Percentiles rank a stretch among this genome's conserved stretches.
Conservation (phyloP, 2,113 vertebrate species). For the Grammomys surdaster region DNA sequence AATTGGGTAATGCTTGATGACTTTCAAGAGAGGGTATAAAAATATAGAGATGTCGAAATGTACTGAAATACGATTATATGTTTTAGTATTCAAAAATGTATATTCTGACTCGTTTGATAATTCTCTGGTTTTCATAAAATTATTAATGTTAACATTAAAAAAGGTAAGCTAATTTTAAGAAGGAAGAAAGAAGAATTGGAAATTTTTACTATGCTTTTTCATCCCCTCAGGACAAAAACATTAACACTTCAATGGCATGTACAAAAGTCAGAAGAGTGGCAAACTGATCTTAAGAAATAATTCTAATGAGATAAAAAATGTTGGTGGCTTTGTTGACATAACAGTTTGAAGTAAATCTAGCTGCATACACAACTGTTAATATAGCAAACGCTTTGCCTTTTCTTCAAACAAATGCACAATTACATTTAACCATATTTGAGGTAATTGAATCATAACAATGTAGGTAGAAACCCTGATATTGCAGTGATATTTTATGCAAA, state of each 20-base stretch:
- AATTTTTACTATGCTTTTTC: background rate
- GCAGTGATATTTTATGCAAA: conserved; percentile 18
- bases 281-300: background rate
- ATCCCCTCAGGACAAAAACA: background rate
- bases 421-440: background rate
- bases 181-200: background rate
- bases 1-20: background rate
- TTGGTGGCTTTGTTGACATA: background rate
- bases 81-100: no score
- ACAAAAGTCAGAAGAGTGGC: background rate
- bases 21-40: background rate
- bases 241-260: conserved; percentile 12
- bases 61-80: no score
- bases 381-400: background rate
- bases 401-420: background rate
- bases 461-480: background rate
- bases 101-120: no score
- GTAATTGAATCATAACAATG: background rate
- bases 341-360: background rate
- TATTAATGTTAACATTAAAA: background rate
- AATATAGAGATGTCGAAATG: background rate
- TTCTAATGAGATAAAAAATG: background rate
- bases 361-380: background rate
- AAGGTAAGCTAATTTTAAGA: background rate
- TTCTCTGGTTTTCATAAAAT: conserved; percentile 38